Conservation (phyloP, 1,140 invertebrate genomes). For the Bombus breviceps region DNA sequence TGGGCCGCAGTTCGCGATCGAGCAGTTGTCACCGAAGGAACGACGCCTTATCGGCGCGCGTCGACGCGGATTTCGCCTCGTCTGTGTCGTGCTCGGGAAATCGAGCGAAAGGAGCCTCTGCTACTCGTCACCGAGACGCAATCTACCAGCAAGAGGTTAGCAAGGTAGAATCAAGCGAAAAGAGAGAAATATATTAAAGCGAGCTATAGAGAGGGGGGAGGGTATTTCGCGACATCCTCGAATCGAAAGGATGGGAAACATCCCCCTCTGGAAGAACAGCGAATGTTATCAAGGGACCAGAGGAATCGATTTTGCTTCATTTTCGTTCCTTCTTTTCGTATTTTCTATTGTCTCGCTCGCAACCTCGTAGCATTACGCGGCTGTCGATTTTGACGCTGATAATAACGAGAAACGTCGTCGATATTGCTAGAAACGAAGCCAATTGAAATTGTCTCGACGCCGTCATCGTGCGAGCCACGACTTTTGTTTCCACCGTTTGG, state of each 20-base stretch:
- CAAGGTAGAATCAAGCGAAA: conserved; percentile 23
- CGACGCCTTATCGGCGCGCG: conserved; percentile 27
- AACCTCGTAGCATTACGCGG: background rate
- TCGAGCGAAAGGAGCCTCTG: conserved; percentile 21
- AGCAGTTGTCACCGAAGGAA: conserved; percentile 3
- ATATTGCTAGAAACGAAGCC: conserved; percentile 17
- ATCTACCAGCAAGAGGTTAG: background rate
- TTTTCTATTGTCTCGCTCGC: background rate
- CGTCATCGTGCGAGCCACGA: background rate
- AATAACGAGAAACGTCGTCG: background rate
- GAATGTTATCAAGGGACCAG: conserved; percentile 4
- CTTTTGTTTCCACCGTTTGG: background rate
- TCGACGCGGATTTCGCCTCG: conserved; percentile 19
- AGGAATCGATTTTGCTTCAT: conserved; percentile 2
- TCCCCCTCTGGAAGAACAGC: background rate
- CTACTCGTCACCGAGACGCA: conserved; percentile 26
- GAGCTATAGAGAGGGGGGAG: background rate
- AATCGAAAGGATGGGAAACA: no score
- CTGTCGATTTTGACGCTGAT: conserved; percentile 5
- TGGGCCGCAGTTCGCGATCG: background rate
- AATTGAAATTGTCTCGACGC: conserved; percentile 15
- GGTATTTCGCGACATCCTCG: conserved; percentile 12
- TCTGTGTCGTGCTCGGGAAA: conserved; percentile 16
- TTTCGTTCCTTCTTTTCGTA: background rate
- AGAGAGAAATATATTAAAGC: conserved; percentile 43